Conservation (phyloP, 2,888 invertebrate species). For the Lamellibrachia columna region DNA sequence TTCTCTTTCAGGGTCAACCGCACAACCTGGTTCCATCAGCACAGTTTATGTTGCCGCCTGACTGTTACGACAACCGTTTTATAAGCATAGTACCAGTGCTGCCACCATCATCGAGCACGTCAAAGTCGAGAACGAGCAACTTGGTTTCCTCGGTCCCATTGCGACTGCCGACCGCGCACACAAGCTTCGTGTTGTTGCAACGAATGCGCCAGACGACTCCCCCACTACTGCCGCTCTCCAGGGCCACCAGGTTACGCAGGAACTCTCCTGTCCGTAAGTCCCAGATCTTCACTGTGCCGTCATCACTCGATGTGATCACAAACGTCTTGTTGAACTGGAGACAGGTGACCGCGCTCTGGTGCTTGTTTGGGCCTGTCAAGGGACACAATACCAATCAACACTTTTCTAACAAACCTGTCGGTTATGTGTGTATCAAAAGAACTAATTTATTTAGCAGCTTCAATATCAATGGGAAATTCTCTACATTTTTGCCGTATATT, state of each 20-base stretch:
- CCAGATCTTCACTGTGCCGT: slow-evolving; percentile 99
- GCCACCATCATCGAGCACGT: slow-evolving; percentile 70
- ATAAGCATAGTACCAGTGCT: background rate
- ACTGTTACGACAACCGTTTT: background rate
- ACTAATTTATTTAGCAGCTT: too few relatives aligned
- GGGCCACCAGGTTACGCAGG: slow-evolving; percentile 91
- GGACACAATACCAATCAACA: background rate
- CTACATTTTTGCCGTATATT: too few relatives aligned
- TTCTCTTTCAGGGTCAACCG: background rate
- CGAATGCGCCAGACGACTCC: slow-evolving; percentile 98
- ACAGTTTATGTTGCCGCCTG: background rate
- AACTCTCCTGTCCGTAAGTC: slow-evolving; percentile 94
- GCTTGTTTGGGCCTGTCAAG: slow-evolving; percentile 86
- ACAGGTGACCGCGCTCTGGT: slow-evolving; percentile 98
- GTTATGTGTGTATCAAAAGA: too few relatives aligned
- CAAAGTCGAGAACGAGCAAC: slow-evolving; percentile 95
- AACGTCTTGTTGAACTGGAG: slow-evolving; percentile 93
- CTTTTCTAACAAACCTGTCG: background rate
- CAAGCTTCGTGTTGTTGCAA: slow-evolving; percentile 94
- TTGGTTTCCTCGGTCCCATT: slow-evolving; percentile 99
- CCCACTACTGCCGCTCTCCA: slow-evolving; percentile 94
- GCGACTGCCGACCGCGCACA: slow-evolving; percentile 97
- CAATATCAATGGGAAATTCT: too few relatives aligned
- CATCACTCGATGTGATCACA: slow-evolving; percentile 98
- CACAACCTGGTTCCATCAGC: background rate